Conservation (phyloP, 1,140 invertebrate genomes). For the Mya arenaria region DNA sequence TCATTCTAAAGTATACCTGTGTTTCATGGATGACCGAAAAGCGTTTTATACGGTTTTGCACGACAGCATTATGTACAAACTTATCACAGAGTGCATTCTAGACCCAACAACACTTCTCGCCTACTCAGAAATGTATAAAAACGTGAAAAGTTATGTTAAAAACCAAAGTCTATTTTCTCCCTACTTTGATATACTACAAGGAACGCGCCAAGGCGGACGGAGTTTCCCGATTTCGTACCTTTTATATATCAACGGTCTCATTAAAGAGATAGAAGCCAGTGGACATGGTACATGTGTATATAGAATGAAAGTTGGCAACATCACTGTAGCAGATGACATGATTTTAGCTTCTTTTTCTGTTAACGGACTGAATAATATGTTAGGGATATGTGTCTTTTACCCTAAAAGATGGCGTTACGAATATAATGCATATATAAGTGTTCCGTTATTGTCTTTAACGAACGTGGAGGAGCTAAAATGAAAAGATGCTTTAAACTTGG, state of each 20-base stretch:
- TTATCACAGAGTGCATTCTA: not conserved
- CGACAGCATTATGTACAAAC: not conserved
- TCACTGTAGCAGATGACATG: conserved; percentile 27
- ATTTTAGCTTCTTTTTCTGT: conserved; percentile 9
- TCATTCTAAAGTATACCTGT: conserved; percentile 2
- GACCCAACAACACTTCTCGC: conserved; percentile 7
- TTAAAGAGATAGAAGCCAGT: not conserved
- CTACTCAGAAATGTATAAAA: not conserved
- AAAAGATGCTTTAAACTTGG: no score
- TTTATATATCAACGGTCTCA: conserved; percentile 5
- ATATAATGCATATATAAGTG: conserved; percentile 23
- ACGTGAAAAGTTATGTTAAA: not conserved
- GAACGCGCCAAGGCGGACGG: conserved; percentile 8
- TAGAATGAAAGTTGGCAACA: not conserved
- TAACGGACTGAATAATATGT: not conserved
- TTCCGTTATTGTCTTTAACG: conserved; percentile 16
- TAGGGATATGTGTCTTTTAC: conserved; percentile 10
- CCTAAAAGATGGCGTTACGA: not conserved
- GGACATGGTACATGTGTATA: conserved; percentile 3
- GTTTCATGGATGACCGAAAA: conserved; percentile 10
- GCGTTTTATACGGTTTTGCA: conserved; percentile 17
- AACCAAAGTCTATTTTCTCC: no score
- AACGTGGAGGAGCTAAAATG: no score
- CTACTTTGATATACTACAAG: no score
- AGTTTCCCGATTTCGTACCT: conserved; percentile 8